Evolutionary conservation across 2,888 invertebrate species (phyloP).

Genomic region (Theodoxus fluviatilis): DNA sequence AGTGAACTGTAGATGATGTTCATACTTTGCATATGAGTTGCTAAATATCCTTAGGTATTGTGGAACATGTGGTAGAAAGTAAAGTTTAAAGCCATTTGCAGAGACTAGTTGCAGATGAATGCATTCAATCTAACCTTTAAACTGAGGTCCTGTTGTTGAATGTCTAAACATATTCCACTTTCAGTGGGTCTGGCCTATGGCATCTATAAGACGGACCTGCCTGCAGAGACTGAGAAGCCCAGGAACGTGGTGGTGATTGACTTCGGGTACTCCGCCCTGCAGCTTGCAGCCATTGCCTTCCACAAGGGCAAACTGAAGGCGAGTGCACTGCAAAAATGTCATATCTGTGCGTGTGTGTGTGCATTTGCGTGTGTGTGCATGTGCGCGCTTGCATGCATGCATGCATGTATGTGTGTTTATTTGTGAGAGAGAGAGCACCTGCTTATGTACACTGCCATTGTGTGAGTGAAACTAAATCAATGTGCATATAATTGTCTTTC

Average conservation of each 20-base stretch:
- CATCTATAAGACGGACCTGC: slow-evolving; percentile 97
- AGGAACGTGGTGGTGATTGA: slow-evolving; percentile 96
- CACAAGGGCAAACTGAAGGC: slow-evolving; percentile 91
- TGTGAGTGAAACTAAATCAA: no score
- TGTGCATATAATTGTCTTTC: no score
- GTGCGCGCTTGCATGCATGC: neutral
- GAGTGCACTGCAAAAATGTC: slow-evolving; percentile 19
- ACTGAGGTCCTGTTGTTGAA: no score
- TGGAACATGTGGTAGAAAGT: no score
- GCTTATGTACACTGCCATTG: no score
- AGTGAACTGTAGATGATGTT: no score
- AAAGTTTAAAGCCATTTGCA: no score
- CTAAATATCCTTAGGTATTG: no score
- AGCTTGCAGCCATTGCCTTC: slow-evolving; percentile 89
- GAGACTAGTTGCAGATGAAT: no score
- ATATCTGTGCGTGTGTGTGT: neutral
- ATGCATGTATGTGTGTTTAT: neutral
- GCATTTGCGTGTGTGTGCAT: neutral
- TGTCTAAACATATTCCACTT: slow-evolving; percentile 26
- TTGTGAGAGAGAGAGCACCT: no score
- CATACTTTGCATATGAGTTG: no score
- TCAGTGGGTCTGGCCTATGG: slow-evolving; percentile 91
- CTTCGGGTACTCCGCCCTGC: slow-evolving; percentile 87
- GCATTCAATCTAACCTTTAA: no score
- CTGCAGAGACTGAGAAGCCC: slow-evolving; percentile 81